Conservation (phyloP, 2,888 invertebrate species). For the Sphecodes monilicornis region DNA sequence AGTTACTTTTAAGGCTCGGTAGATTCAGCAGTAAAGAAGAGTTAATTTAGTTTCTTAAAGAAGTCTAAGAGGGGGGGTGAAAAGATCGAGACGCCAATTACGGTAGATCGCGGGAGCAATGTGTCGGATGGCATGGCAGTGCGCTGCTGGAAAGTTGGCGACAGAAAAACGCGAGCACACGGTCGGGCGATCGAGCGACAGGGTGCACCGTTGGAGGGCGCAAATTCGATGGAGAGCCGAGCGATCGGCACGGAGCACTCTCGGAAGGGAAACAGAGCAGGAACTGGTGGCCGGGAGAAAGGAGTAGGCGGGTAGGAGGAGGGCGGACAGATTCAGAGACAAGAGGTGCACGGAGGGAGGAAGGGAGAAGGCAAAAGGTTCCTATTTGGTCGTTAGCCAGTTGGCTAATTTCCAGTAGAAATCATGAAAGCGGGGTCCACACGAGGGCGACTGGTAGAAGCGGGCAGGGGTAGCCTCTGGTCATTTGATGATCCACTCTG, state of each 20-base stretch:
- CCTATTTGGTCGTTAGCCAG: slow-evolving; percentile 84
- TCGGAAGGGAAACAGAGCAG: slow-evolving; percentile 59
- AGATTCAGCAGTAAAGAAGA: background rate
- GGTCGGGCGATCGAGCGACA: slow-evolving; percentile 66
- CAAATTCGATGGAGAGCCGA: slow-evolving; percentile 48
- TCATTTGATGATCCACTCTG: slow-evolving; percentile 84
- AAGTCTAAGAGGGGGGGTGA: background rate
- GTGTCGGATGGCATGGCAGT: slow-evolving; percentile 58
- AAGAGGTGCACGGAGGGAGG: slow-evolving; percentile 52
- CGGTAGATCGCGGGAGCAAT: slow-evolving; percentile 52
- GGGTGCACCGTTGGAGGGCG: slow-evolving; percentile 49
- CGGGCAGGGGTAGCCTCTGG: slow-evolving; percentile 74
- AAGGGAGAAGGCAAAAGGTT: slow-evolving; percentile 71
- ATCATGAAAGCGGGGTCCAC: slow-evolving; percentile 81
- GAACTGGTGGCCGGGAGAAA: slow-evolving; percentile 46
- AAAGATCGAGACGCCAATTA: background rate
- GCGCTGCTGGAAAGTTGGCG: slow-evolving; percentile 50
- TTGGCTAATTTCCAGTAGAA: slow-evolving; percentile 84
- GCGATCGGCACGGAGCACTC: slow-evolving; percentile 34
- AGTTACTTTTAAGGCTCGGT: too few species aligned
- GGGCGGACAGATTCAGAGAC: slow-evolving; percentile 55
- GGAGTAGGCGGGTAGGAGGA: slow-evolving; percentile 48
- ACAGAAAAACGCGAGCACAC: slow-evolving; percentile 65
- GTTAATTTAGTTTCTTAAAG: background rate
- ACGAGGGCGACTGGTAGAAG: slow-evolving; percentile 72